Percentiles rank a stretch among this genome's conserved stretches.
Conservation (phyloP, 2,113 vertebrate genomes). For the Gavialis gangeticus region DNA sequence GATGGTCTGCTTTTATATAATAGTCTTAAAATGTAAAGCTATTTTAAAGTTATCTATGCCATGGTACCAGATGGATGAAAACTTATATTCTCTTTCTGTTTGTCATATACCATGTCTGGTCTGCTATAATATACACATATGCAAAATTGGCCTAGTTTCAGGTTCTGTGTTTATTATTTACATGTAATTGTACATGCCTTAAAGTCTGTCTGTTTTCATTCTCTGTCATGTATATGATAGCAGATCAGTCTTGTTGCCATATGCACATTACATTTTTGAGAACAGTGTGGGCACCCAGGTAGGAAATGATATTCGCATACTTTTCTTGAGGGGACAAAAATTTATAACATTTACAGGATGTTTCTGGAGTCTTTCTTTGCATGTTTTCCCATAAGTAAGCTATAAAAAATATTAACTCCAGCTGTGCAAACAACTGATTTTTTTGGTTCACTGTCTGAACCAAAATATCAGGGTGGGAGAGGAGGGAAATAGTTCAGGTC, state of each 20-base stretch:
- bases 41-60: background rate
- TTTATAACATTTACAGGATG: slow-evolving; percentile 53
- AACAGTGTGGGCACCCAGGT: background rate
- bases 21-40: background rate
- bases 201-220: slow-evolving; percentile 5
- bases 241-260: background rate
- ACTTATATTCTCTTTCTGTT: background rate
- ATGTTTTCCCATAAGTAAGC: slow-evolving; percentile 63
- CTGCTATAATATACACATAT: background rate
- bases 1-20: background rate
- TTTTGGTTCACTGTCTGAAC: slow-evolving; percentile 56
- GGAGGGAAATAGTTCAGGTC: slow-evolving; percentile 40
- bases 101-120: background rate
- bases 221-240: background rate
- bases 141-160: background rate
- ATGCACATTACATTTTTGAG: background rate
- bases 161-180: background rate
- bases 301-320: slow-evolving; percentile 31
- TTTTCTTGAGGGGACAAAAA: slow-evolving; percentile 37
- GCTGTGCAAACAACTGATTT: slow-evolving; percentile 54
- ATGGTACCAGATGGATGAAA: background rate
- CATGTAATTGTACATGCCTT: background rate
- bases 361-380: slow-evolving; percentile 44
- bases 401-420: slow-evolving; percentile 55
- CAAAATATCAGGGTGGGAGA: slow-evolving; percentile 43